A percentile compares a stretch with the other conserved stretches of the same genome.
These are phyloP conservation scores for Tiaroga cobitis DNA, from an alignment of 2,797 vertebrate species.

Conservation along the genomic window DNA sequence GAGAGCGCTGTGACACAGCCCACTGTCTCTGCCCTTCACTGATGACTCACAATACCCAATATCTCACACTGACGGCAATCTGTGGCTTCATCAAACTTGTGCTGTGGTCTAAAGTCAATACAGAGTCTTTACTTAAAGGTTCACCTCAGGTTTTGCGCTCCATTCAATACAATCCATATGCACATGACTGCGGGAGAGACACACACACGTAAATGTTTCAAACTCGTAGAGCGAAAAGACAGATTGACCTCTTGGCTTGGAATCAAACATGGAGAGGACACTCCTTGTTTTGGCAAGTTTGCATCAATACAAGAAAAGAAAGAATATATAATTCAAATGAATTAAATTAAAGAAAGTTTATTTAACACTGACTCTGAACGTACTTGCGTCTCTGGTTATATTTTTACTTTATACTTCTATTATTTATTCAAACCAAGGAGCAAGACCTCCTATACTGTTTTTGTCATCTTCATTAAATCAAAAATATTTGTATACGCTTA, in stretches of 20 bases:
- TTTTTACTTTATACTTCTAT: background rate
- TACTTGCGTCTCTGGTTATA: background rate
- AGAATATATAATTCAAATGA: background rate
- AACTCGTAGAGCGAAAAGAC: background rate
- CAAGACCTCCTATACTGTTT: background rate
- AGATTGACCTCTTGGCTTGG: background rate
- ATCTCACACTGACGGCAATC: background rate
- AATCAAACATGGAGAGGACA: background rate
- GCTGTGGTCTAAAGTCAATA: background rate
- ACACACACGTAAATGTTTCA: background rate
- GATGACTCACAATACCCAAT: conserved; percentile 41
- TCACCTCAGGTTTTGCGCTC: background rate
- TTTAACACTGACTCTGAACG: background rate
- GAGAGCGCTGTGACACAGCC: background rate
- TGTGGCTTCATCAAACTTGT: background rate
- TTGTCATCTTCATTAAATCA: background rate
- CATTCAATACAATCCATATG: background rate
- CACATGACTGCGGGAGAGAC: background rate
- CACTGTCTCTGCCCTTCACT: background rate
- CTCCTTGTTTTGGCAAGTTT: background rate
- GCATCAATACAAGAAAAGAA: background rate
- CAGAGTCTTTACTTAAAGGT: background rate
- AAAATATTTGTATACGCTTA: background rate
- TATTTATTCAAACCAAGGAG: background rate
- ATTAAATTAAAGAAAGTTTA: background rate